These are phyloP conservation scores for Xylota segnis DNA, from an alignment of 2,888 invertebrate genomes.

Conservation along the genomic window DNA sequence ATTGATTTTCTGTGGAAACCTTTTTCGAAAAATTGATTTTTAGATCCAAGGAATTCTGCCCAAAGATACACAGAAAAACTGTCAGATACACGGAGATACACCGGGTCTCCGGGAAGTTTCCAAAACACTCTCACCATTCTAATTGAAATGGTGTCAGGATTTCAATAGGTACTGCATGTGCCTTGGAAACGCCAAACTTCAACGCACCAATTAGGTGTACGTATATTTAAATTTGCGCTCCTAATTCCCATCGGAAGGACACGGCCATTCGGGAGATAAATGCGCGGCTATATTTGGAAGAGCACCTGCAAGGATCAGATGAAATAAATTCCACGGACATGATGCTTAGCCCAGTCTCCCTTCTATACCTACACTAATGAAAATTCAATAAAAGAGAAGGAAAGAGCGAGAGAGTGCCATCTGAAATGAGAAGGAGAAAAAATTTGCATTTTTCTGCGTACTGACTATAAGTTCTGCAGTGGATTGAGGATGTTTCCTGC, in stretches of 20 bases:
- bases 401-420: neutral
- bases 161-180: neutral
- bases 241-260: neutral
- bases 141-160: neutral
- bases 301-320: neutral
- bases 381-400: slow-evolving; percentile 18
- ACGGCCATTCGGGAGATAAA: neutral
- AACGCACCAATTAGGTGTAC: neutral
- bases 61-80: neutral
- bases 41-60: slow-evolving; percentile 2
- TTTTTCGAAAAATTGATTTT: slow-evolving; percentile 27
- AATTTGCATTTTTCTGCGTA: slow-evolving; percentile 49
- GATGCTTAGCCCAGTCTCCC: neutral
- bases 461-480: neutral
- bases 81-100: neutral
- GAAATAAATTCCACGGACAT: neutral
- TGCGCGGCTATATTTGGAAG: neutral
- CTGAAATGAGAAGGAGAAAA: neutral
- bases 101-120: neutral
- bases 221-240: neutral
- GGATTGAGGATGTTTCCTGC: slow-evolving; percentile 5
- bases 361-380: slow-evolving; percentile 4
- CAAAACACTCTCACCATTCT: neutral
- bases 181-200: neutral
- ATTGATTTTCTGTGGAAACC: slow-evolving; percentile 27